Base-by-base conservation (phyloP, 2,113 vertebrate genomes). In the Sylvia atricapilla region DNA sequence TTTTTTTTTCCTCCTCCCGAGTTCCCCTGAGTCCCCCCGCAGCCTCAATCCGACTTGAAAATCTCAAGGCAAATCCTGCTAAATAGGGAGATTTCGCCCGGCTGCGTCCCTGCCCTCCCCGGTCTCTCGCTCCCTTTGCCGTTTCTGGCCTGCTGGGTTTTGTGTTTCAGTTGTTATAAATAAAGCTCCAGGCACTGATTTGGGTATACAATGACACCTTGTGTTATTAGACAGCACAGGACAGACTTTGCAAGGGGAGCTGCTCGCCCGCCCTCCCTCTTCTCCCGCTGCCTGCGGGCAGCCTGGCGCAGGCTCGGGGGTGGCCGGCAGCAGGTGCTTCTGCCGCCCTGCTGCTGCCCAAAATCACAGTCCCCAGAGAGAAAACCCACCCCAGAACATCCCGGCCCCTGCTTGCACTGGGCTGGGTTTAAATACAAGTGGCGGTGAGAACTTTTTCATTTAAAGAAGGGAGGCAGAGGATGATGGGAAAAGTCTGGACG, bases 101-200 rank as follows among this genome's bases (percentile, higher is more conserved):
- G 41, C 91, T 92, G 60, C 74, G 73, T 90, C 83, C 55, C 88
- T 79, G 79, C 73, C 81, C 53, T 39, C 56, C 55, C 37, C 0
- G 8, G 3, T 70, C 90, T 73, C 77, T 55, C 22, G 1, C 73
- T 90, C 72, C 52, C 55, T 82, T 88, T 33, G 25, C 93, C 6
- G 77, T 89, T 84, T 76, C 95, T 94, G 90, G 93, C 94, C 93
- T 89, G 93, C 91, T 95, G 96, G 85, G 95, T 95, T 95, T 93
- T 87, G 96, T 94, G 84, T 96, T 95, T 97, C 90, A 97, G 93
- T 96, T 96, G 96, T 96, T 97, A 95, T 96, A 96, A 97, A 94
- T 95, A 96, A 97, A 95, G 97, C 94, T 97, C 87, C 92, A 94
- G 94, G 96, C 93, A 94, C 96, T 97, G 97, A 97, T 97, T 97